Percentiles rank a stretch among this genome's conserved stretches.
These are phyloP conservation scores for Hippocampus zosterae DNA, from an alignment of 2,113 vertebrate genomes.

Conservation along the genomic window DNA sequence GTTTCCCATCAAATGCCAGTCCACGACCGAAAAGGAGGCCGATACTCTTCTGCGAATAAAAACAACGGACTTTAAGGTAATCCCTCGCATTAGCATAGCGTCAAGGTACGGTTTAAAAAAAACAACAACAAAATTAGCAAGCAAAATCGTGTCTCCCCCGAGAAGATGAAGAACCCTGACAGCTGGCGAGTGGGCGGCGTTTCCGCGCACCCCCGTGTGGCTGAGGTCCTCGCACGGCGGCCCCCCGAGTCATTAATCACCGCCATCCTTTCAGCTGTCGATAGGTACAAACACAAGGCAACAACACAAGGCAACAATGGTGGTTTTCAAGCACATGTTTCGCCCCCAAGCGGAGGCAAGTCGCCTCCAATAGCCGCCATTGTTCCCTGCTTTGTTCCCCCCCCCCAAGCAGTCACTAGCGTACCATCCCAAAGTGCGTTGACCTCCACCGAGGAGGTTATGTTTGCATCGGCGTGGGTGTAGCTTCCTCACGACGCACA, in stretches of 20 bases:
- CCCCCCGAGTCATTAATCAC: conserved; percentile 7
- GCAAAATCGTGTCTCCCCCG: not conserved
- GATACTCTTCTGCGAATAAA: not conserved
- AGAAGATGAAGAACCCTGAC: not conserved
- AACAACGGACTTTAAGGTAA: not conserved
- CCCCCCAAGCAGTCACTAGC: not conserved
- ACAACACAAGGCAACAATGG: not conserved
- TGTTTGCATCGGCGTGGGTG: not conserved
- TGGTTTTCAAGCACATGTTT: conserved; percentile 3
- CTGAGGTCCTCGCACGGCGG: conserved; percentile 1
- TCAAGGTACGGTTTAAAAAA: not conserved
- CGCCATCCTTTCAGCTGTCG: conserved; percentile 3
- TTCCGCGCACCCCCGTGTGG: not conserved
- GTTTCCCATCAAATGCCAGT: not conserved
- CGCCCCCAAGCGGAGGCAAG: conserved; percentile 1
- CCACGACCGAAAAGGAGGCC: not conserved
- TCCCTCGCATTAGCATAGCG: not conserved
- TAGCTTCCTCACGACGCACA: not conserved
- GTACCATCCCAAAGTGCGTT: not conserved
- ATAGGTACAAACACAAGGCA: conserved; percentile 1
- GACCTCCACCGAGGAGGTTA: conserved; percentile 2
- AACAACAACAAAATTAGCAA: not conserved
- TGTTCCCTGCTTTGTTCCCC: not conserved
- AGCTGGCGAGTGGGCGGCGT: conserved; percentile 2
- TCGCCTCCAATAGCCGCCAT: not conserved